These are phyloP conservation scores for Arvicanthis niloticus DNA, from an alignment of 2,113 vertebrate species.

Conservation along the genomic window DNA sequence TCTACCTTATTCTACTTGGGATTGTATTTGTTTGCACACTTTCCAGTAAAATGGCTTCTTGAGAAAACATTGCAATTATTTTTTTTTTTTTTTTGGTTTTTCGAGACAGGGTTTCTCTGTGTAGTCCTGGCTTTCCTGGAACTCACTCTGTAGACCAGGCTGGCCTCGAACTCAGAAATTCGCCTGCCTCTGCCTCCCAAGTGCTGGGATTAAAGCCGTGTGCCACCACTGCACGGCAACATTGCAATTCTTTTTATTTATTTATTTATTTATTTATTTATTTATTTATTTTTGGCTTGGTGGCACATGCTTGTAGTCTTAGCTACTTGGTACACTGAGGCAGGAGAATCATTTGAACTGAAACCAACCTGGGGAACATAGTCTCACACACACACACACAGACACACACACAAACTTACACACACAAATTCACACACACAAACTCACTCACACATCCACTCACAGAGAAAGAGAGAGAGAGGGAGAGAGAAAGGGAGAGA, in stretches of 20 bases:
- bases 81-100: neutral
- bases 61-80: neutral
- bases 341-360: neutral
- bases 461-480: no score
- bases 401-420: no score
- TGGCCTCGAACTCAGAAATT: no score
- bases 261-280: no score
- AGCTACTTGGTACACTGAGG: neutral
- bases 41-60: neutral
- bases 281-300: no score
- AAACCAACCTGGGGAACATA: neutral
- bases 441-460: neutral
- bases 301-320: neutral
- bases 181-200: no score
- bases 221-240: no score
- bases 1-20: neutral
- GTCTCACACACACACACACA: neutral
- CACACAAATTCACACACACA: neutral
- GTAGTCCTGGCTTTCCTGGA: no score
- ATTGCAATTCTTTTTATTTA: neutral
- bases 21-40: conserved; percentile 17
- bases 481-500: no score
- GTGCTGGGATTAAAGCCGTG: no score
- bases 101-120: no score
- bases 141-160: no score